Conservation (phyloP, 2,888 invertebrate species). For the Geophilus truncorum region DNA sequence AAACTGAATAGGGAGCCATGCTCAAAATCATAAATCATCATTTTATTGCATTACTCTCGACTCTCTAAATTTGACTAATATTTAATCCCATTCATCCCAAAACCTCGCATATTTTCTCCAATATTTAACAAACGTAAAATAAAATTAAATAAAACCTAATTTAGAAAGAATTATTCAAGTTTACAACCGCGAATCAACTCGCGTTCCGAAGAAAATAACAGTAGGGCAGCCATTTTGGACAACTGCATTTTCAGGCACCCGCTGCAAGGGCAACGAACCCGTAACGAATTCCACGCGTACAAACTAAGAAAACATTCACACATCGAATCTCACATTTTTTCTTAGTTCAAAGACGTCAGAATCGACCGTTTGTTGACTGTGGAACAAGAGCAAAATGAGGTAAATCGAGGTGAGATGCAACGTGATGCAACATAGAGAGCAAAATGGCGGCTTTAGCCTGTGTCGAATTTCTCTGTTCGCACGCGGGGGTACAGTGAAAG, state of each 20-base stretch:
- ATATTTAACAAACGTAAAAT: slow-evolving; percentile 8
- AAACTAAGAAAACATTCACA: neutral
- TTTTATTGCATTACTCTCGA: slow-evolving; percentile 27
- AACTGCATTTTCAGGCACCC: neutral
- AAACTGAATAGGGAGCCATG: neutral
- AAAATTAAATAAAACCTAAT: neutral
- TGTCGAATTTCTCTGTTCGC: neutral
- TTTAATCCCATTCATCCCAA: neutral
- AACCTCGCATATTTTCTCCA: neutral
- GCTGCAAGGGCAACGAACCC: neutral
- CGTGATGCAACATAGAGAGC: neutral
- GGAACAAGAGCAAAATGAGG: neutral
- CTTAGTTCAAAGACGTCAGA: neutral
- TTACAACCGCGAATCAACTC: neutral
- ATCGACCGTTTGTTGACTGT: neutral
- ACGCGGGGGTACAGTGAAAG: neutral
- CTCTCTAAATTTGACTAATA: slow-evolving; percentile 5
- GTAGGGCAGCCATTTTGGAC: slow-evolving; percentile 9
- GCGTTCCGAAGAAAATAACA: neutral
- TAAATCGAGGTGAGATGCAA: neutral
- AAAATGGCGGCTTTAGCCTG: slow-evolving; percentile 29
- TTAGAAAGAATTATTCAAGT: neutral
- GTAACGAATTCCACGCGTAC: neutral
- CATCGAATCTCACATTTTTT: neutral
- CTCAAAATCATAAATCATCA: slow-evolving; percentile 7